phyloP scores from a whole-genome alignment of 2,797 vertebrate species.

The Galaxias olidus region DNA sequence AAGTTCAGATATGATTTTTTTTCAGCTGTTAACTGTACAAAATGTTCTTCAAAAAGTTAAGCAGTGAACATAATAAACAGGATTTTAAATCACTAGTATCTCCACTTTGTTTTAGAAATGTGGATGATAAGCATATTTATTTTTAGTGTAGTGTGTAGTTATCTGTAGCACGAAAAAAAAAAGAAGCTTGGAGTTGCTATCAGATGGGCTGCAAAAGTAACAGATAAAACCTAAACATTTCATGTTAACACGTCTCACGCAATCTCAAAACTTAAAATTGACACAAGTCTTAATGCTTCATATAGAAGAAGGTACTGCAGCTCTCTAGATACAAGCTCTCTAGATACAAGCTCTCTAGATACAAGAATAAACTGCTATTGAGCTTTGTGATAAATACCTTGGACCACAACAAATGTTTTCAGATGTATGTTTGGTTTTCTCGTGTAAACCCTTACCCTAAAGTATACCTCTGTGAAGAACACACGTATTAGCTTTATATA shows the following conservation, averaged over 20 bases:
- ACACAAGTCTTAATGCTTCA: constrained; percentile 9
- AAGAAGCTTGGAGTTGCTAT: constrained; percentile 7
- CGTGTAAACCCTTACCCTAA: constrained; percentile 15
- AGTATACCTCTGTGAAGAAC: background rate
- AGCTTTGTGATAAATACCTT: constrained; percentile 31
- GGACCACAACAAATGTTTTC: constrained; percentile 14
- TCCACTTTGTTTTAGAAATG: too few species aligned
- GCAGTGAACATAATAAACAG: too few species aligned
- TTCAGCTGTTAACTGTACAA: too few species aligned
- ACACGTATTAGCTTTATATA: background rate
- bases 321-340: constrained; percentile 26
- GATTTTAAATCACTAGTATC: too few species aligned
- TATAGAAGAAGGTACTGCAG: background rate
- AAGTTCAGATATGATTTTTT: too few species aligned
- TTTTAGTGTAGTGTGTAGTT: too few species aligned
- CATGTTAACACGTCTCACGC: constrained; percentile 38
- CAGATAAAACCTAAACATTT: constrained; percentile 21
- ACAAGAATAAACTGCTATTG: constrained; percentile 35
- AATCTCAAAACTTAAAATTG: constrained; percentile 19
- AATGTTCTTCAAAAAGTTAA: too few species aligned
- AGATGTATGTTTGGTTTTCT: constrained; percentile 27
- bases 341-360: constrained; percentile 11
- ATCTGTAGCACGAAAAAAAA: background rate
- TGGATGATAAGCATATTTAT: too few species aligned
- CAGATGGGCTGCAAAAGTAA: background rate